These are phyloP conservation scores for Saccopteryx bilineata DNA, from an alignment of 2,113 vertebrate species.

Conservation along the genomic window DNA sequence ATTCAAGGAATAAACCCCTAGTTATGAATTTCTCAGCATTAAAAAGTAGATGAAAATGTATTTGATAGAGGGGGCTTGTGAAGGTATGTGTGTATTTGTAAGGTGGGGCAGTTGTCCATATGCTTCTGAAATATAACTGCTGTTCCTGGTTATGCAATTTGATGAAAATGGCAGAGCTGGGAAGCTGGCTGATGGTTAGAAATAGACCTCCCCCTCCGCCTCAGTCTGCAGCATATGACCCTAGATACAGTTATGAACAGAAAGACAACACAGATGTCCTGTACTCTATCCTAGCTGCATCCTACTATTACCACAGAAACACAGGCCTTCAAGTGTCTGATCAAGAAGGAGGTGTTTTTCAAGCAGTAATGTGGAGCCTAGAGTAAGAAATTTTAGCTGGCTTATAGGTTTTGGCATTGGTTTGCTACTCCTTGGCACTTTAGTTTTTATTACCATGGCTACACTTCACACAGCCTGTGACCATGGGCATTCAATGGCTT, in stretches of 20 bases:
- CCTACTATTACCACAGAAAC: background rate
- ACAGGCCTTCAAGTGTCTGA: background rate
- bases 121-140: constrained; percentile 56
- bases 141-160: constrained; percentile 54
- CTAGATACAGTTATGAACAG: constrained; percentile 28
- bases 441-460: constrained; percentile 57
- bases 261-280: constrained; percentile 8
- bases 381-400: constrained; percentile 55
- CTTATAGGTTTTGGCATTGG: constrained; percentile 13
- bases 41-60: constrained; percentile 15
- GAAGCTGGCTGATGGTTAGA: constrained; percentile 54
- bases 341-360: constrained; percentile 42
- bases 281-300: background rate
- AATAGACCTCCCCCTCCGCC: constrained; percentile 55
- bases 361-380: constrained; percentile 11
- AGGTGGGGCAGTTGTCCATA: background rate
- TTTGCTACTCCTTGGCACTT: constrained; percentile 22
- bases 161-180: constrained; percentile 53
- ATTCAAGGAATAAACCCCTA: constrained; percentile 43
- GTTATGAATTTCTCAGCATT: constrained; percentile 10
- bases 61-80: background rate
- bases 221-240: constrained; percentile 24
- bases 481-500: constrained; percentile 55
- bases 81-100: background rate
- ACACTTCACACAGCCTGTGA: constrained; percentile 31